Evolutionary conservation across 2,797 vertebrate species (phyloP).

Genomic region (Pelodytes ibericus): DNA sequence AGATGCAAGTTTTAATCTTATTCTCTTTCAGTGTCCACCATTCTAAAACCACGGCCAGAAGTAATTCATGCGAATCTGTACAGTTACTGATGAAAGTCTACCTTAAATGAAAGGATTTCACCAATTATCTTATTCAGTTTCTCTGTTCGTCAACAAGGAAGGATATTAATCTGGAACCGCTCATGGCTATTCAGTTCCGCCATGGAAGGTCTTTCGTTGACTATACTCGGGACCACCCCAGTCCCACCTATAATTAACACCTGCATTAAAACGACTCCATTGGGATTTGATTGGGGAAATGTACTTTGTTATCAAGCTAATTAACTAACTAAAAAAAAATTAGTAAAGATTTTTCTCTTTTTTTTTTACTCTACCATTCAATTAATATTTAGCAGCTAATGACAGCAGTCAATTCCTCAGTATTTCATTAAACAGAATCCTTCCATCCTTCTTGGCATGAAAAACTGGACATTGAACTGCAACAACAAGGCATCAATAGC

Average conservation of each 20-base stretch:
- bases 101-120: conserved; percentile 8
- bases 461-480: no score
- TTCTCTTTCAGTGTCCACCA: background rate
- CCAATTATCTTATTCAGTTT: conserved; percentile 18
- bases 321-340: background rate
- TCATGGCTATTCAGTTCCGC: background rate
- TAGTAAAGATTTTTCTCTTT: no score
- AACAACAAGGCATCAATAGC: no score
- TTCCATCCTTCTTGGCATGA: no score
- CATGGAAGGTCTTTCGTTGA: background rate
- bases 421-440: no score
- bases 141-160: background rate
- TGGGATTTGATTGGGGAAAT: background rate
- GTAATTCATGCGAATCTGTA: conserved; percentile 6
- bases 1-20: conserved; percentile 10
- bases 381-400: no score
- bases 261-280: conserved; percentile 5
- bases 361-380: background rate
- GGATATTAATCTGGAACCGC: background rate
- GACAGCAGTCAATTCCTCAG: no score
- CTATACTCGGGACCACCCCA: background rate
- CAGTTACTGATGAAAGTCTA: background rate
- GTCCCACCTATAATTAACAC: conserved; percentile 26
- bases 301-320: conserved; percentile 17
- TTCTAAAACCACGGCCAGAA: conserved; percentile 11